These are phyloP conservation scores for Lycopodina hypogea DNA, from an alignment of 37 sponge, comb jelly and placozoan species.

Conservation along the genomic window DNA sequence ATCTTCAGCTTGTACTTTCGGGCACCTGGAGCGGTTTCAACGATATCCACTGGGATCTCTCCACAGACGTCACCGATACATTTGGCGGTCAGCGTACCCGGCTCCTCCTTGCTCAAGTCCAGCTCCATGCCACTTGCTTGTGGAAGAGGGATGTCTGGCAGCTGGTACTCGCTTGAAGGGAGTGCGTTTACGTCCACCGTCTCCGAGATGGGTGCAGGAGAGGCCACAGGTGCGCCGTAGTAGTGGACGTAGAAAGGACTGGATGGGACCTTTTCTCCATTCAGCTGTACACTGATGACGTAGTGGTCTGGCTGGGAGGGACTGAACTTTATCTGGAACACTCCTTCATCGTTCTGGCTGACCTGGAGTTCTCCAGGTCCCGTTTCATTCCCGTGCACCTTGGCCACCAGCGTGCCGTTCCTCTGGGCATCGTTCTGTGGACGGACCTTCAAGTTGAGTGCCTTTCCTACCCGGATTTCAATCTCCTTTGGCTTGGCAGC, in stretches of 20 bases:
- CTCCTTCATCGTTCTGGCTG: neutral
- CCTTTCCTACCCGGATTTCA: slow-evolving; percentile 7
- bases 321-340: slow-evolving; percentile 33
- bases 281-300: slow-evolving; percentile 27
- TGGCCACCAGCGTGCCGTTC: slow-evolving; percentile 29
- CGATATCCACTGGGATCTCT: slow-evolving; percentile 40
- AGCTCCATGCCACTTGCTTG: neutral
- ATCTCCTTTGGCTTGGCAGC: slow-evolving; percentile 15
- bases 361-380: neutral
- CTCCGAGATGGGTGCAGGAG: slow-evolving; percentile 1
- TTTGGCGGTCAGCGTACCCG: slow-evolving; percentile 44
- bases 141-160: neutral
- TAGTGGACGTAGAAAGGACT: slow-evolving; percentile 62
- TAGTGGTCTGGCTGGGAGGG: slow-evolving; percentile 56
- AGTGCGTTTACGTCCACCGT: slow-evolving; percentile 6
- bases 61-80: slow-evolving; percentile 41
- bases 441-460: slow-evolving; percentile 27
- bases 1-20: slow-evolving; percentile 36
- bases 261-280: slow-evolving; percentile 28
- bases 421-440: slow-evolving; percentile 9
- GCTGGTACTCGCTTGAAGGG: slow-evolving; percentile 14
- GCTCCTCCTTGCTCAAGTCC: slow-evolving; percentile 45
- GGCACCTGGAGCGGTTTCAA: slow-evolving; percentile 9
- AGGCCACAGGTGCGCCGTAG: neutral
- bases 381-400: slow-evolving; percentile 35